Conservation (phyloP, 53 echinoderm and acorn worm genomes). For the Actinopyga echinites region DNA sequence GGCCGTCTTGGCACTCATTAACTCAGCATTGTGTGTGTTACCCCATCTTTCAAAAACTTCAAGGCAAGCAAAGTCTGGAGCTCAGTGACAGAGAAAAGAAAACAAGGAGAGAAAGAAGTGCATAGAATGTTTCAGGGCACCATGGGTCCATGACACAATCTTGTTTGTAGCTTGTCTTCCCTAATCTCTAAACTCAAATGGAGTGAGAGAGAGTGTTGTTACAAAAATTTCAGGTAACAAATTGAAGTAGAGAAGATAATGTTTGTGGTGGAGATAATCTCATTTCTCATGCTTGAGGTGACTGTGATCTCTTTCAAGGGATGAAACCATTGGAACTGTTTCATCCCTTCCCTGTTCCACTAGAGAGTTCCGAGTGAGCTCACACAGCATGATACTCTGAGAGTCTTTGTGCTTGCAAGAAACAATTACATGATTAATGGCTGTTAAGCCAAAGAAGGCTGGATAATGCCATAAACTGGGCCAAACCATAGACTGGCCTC, state of each 20-base stretch:
- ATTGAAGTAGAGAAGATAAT: conserved; percentile 7
- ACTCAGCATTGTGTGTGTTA: no score
- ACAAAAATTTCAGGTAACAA: conserved; percentile 20
- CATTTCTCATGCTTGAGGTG: not conserved
- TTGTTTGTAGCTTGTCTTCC: not conserved
- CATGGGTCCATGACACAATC: no score
- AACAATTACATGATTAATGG: conserved; percentile 35
- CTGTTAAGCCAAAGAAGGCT: not conserved
- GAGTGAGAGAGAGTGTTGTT: not conserved
- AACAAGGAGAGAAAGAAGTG: no score
- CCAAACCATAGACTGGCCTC: no score
- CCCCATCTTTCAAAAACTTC: no score
- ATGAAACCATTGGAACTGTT: not conserved
- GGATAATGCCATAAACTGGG: no score
- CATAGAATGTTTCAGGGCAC: no score
- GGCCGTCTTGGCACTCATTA: no score
- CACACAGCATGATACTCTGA: conserved; percentile 16
- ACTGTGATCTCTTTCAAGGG: not conserved
- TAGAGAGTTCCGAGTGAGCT: not conserved
- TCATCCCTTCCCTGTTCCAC: not conserved
- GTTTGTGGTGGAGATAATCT: conserved; percentile 35
- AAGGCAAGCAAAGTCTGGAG: no score
- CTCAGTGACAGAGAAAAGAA: no score
- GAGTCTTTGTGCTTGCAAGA: not conserved
- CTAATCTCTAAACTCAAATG: conserved; percentile 13